phyloP scores from a whole-genome alignment of 2,888 invertebrate genomes.

The Auanema sp. region DNA sequence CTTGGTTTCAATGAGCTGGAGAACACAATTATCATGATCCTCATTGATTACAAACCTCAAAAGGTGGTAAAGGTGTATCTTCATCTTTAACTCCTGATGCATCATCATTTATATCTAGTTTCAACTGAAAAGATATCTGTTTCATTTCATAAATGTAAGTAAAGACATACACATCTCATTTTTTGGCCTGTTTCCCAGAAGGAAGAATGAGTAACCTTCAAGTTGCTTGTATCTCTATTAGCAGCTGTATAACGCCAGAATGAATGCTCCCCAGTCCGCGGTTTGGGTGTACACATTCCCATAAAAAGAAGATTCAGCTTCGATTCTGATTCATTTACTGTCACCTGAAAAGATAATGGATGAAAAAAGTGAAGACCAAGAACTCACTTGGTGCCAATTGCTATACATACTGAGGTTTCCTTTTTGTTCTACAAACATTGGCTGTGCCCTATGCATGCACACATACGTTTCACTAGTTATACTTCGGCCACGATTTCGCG shows the following conservation, averaged over 20 bases:
- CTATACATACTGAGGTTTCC: conserved; percentile 89
- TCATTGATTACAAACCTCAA: too few relatives aligned
- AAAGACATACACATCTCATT: conserved; percentile 11
- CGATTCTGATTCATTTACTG: conserved; percentile 35
- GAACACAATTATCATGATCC: too few relatives aligned
- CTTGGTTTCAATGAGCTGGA: too few relatives aligned
- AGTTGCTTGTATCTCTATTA: conserved; percentile 31
- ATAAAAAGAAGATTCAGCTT: conserved; percentile 48
- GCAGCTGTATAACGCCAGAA: conserved; percentile 38
- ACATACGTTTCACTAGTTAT: conserved; percentile 76
- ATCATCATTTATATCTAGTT: too few relatives aligned
- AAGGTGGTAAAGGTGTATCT: too few relatives aligned
- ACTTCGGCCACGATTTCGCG: conserved; percentile 21
- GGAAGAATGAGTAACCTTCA: conserved; percentile 58
- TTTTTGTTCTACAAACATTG: conserved; percentile 79
- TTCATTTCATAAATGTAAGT: background rate
- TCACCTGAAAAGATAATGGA: conserved; percentile 9
- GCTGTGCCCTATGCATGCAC: conserved; percentile 88
- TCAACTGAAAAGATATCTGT: background rate
- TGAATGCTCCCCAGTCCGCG: conserved; percentile 31
- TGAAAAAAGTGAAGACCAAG: background rate
- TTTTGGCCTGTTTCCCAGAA: conserved; percentile 47
- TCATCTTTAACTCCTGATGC: too few relatives aligned
- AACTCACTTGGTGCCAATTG: conserved; percentile 73
- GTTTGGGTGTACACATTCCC: conserved; percentile 36